Evolutionary conservation across 2,888 invertebrate genomes (phyloP).

Genomic region (Piscicola geometra): DNA sequence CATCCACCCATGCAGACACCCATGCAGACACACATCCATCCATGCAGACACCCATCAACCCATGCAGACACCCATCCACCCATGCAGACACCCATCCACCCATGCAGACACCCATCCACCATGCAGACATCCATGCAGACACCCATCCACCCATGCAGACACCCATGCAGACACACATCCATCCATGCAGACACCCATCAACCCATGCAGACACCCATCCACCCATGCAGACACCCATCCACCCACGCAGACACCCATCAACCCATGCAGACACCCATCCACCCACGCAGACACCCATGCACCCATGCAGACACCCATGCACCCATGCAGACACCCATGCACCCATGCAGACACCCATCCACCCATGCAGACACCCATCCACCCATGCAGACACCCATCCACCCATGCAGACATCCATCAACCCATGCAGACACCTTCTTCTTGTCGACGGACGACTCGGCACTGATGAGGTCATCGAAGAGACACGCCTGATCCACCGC

Average conservation of each 20-base stretch:
- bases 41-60: neutral
- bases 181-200: neutral
- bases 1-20: no score
- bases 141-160: no score
- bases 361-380: neutral
- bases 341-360: neutral
- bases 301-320: neutral
- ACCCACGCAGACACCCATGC: no score
- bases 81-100: neutral
- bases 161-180: no score
- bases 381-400: neutral
- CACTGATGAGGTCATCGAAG: constrained; percentile 8
- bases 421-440: constrained; percentile 12
- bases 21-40: no score
- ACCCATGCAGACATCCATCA: neutral
- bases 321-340: neutral
- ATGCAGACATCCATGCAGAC: no score
- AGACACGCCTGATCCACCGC: constrained; percentile 38
- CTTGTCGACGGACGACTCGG: constrained; percentile 16
- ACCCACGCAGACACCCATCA: neutral
- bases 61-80: neutral
- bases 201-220: neutral
- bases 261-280: neutral
- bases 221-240: no score
- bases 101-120: neutral